Base-by-base conservation (phyloP, 2,113 vertebrate genomes). In the Malurus cyaneus region DNA sequence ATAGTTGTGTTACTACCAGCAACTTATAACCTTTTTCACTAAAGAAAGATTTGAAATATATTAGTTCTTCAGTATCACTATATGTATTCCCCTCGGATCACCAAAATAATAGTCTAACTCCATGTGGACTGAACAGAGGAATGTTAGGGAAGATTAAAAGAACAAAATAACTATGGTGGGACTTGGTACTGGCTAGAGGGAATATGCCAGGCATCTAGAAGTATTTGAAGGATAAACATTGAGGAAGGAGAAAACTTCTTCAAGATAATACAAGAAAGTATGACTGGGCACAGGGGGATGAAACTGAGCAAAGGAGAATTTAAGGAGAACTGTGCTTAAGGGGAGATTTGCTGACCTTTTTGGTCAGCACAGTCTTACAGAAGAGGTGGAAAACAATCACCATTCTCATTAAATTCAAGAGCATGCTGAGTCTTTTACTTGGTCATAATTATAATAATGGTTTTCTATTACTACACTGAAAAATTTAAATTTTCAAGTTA, bases 191-290 rank as follows among this genome's bases (percentile, higher is more conserved):
- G 64, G 29, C 92, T 78, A 83, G 56, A 86, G 86, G 72, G 94
- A 96, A 81, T 92, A 94, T 57, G 82, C 61, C 57, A 91, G 79
- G 52, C 69, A 88, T 90, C 85, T 92, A 78, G 41, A 88, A 93
- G 44, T 46, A 86, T 93, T 44, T 89, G 88, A 94, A 94, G 66
- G 77, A 88, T 88, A 94, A 96, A 88, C 44, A 86, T 10, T 34
- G 67, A 87, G 34, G 34, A 91, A 87, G n/a, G 54, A 91, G 62
- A 94, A 89, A 92, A 93, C 10, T 73, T 71, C 78, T 89, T 66
- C 59, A 85, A 91, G 70, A 82, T 77, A 85, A 61, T 11, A 85
- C 31, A 66, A 73, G 57, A 82, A 82, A 61, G 21, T 60, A 53
- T 65, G 70, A 80, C 41, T 72, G 61, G 67, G 59, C 67, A 65